A percentile compares a stretch with the other conserved stretches of the same genome.
These are phyloP conservation scores for Propithecus deckenii DNA, from an alignment of 2,797 vertebrate species.

Conservation along the genomic window DNA sequence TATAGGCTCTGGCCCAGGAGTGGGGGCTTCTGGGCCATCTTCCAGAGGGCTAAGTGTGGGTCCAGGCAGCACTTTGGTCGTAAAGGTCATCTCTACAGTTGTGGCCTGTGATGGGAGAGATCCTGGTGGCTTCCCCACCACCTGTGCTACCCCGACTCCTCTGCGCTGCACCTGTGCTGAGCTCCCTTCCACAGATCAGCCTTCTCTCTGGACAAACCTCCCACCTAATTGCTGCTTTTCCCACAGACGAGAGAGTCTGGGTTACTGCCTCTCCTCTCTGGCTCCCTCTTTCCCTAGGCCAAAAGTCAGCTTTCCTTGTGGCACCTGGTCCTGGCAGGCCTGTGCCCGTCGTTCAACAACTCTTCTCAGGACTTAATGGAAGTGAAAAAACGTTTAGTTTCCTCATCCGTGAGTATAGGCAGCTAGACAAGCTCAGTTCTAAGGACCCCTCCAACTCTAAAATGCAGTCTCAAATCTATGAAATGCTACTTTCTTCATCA, in stretches of 20 bases:
- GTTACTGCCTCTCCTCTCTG: background rate
- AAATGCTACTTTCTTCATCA: background rate
- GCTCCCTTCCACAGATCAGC: background rate
- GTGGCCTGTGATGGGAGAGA: slow-evolving; percentile 75
- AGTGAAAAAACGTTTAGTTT: background rate
- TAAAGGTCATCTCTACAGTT: slow-evolving; percentile 81
- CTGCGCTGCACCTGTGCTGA: background rate
- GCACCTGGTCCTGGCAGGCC: background rate
- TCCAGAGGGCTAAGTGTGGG: slow-evolving; percentile 44
- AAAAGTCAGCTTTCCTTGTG: background rate
- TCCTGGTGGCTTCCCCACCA: background rate
- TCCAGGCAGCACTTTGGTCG: slow-evolving; percentile 79
- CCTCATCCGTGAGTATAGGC: background rate
- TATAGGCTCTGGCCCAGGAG: slow-evolving; percentile 16
- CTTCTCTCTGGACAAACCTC: background rate
- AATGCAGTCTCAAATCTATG: background rate
- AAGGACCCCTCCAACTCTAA: background rate
- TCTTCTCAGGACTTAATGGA: background rate
- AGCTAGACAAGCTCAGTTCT: background rate
- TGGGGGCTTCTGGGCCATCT: slow-evolving; percentile 36
- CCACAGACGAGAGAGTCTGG: background rate
- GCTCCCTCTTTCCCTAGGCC: background rate
- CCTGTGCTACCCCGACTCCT: fast-evolving
- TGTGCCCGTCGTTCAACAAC: background rate
- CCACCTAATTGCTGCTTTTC: background rate